Percentiles rank a stretch among this genome's conserved stretches.
Evolutionary conservation across 2,888 invertebrate species (phyloP).

Genomic region (Furcula furcula): DNA sequence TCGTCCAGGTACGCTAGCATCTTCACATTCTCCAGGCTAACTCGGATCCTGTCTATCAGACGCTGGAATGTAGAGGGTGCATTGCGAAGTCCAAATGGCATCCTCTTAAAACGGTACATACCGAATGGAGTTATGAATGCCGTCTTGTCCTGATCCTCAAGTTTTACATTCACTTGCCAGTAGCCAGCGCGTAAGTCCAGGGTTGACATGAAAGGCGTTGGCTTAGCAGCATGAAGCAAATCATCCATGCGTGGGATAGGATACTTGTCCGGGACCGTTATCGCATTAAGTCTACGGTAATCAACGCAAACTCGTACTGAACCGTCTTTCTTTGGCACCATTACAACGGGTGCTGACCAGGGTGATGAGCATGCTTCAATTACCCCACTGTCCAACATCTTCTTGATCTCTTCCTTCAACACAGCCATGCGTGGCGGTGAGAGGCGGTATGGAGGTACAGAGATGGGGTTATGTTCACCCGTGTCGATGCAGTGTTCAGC

Average conservation of each 20-base stretch:
- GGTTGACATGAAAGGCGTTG: too few species aligned
- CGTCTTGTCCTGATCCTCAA: too few species aligned
- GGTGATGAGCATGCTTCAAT: slow-evolving; percentile 3
- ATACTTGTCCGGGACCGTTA: background rate
- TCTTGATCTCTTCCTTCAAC: slow-evolving; percentile 2
- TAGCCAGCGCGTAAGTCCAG: too few species aligned
- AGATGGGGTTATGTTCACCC: slow-evolving; percentile 5
- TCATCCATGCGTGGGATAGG: background rate
- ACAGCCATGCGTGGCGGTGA: slow-evolving; percentile 3
- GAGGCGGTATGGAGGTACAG: slow-evolving; percentile 4
- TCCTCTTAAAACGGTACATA: too few species aligned
- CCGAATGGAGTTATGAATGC: too few species aligned
- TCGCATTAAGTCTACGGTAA: background rate
- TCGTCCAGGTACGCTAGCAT: background rate
- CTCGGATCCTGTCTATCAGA: too few species aligned
- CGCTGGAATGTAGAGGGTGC: too few species aligned
- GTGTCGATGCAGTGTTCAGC: slow-evolving; percentile 9
- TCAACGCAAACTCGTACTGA: background rate
- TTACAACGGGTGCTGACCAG: slow-evolving; percentile 1
- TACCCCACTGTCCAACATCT: background rate
- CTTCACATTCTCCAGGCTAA: slow-evolving; percentile 2
- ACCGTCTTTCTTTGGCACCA: slow-evolving; percentile 4
- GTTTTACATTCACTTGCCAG: too few species aligned
- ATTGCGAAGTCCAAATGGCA: too few species aligned
- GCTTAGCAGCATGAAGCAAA: too few species aligned